Percentiles rank a stretch among this genome's conserved stretches.
Evolutionary conservation across 2,113 vertebrate genomes (phyloP).

Genomic region (Naja naja): DNA sequence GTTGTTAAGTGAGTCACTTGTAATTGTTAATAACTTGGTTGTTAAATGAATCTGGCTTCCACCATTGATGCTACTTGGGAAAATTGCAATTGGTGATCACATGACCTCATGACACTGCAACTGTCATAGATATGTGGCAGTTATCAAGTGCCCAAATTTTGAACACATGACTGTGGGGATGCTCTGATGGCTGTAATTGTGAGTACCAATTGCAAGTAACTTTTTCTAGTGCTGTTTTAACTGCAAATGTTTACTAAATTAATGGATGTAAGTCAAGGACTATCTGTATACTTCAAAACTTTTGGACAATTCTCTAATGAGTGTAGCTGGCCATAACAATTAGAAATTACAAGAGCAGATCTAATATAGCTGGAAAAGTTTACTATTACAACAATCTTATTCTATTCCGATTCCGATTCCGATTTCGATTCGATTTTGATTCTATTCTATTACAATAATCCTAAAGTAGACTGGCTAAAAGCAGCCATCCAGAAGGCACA

Average conservation of each 20-base stretch:
- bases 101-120: background rate
- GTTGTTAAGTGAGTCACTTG: background rate
- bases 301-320: background rate
- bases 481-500: background rate
- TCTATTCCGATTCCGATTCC: too few relatives aligned
- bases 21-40: background rate
- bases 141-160: background rate
- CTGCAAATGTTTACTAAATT: background rate
- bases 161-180: background rate
- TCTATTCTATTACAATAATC: too few relatives aligned
- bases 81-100: background rate
- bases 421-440: too few relatives aligned
- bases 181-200: background rate
- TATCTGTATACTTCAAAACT: background rate
- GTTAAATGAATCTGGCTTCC: background rate
- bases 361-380: background rate
- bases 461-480: background rate
- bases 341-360: background rate
- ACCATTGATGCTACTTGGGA: background rate
- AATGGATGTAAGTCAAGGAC: background rate
- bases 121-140: background rate
- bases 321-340: background rate
- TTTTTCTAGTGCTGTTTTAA: background rate
- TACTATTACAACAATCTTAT: background rate
- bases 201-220: background rate